Evolutionary conservation across 2,113 vertebrate species (phyloP).

Genomic region (Sinocyclocheilus anshuiensis): DNA sequence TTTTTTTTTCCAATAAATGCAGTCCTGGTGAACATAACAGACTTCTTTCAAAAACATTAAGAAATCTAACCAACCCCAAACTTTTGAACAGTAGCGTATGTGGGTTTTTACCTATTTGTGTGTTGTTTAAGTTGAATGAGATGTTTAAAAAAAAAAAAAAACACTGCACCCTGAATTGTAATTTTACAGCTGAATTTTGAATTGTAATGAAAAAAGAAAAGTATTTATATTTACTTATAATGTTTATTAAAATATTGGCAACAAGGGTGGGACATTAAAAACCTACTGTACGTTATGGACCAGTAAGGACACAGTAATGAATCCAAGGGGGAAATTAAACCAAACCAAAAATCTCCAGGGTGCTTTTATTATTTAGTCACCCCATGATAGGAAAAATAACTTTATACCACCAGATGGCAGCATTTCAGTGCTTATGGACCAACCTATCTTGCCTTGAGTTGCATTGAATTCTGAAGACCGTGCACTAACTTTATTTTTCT

Average conservation of each 20-base stretch:
- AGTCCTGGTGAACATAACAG: neutral
- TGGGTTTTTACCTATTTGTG: too few species aligned
- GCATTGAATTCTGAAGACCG: neutral
- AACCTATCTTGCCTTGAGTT: neutral
- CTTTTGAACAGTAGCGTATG: neutral
- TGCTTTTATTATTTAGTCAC: neutral
- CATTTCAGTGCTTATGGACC: neutral
- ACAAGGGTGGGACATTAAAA: neutral
- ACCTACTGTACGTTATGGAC: neutral
- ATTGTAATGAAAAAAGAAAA: neutral
- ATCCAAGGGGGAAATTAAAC: neutral
- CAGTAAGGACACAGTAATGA: neutral
- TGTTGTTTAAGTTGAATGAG: too few species aligned
- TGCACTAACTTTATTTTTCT: neutral
- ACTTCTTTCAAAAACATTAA: neutral
- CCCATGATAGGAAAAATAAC: neutral
- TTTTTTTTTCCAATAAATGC: neutral
- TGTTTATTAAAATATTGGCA: neutral
- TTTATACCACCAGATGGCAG: neutral
- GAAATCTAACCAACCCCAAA: neutral
- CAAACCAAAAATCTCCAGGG: neutral
- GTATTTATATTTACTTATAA: too few species aligned
- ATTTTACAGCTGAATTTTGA: neutral
- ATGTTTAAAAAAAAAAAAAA: neutral
- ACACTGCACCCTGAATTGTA: neutral